Conservation (phyloP, 2,797 vertebrate species). For the Scyliorhinus canicula region DNA sequence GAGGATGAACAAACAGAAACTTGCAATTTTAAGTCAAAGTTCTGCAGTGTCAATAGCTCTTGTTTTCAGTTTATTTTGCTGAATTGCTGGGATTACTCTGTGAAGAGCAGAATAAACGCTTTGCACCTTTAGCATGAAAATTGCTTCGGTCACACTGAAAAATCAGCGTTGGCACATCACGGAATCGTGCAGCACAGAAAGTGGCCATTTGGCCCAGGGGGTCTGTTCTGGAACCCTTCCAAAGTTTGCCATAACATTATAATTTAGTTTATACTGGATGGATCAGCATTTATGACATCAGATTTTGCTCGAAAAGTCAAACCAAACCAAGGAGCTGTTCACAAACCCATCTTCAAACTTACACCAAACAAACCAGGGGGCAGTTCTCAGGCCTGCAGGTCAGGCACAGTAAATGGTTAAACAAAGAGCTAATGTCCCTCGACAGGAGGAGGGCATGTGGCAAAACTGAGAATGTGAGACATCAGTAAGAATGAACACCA, state of each 20-base stretch:
- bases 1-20: neutral
- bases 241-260: neutral
- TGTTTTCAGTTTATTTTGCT: neutral
- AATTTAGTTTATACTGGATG: neutral
- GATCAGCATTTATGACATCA: neutral
- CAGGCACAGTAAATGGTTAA: neutral
- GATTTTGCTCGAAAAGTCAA: neutral
- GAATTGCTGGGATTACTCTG: neutral
- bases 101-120: neutral
- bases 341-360: neutral
- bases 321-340: neutral
- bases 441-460: neutral
- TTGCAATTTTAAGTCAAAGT: neutral
- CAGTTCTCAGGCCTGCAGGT: neutral
- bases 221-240: neutral
- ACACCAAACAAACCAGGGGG: neutral
- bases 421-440: neutral
- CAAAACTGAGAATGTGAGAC: neutral
- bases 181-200: neutral
- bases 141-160: neutral
- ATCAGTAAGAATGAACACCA: too few relatives aligned
- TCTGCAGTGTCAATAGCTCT: neutral
- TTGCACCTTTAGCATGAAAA: neutral
- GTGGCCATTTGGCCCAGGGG: neutral
- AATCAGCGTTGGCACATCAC: neutral